Conservation (phyloP, 2,113 vertebrate genomes). For the Danionella cerebrum region DNA sequence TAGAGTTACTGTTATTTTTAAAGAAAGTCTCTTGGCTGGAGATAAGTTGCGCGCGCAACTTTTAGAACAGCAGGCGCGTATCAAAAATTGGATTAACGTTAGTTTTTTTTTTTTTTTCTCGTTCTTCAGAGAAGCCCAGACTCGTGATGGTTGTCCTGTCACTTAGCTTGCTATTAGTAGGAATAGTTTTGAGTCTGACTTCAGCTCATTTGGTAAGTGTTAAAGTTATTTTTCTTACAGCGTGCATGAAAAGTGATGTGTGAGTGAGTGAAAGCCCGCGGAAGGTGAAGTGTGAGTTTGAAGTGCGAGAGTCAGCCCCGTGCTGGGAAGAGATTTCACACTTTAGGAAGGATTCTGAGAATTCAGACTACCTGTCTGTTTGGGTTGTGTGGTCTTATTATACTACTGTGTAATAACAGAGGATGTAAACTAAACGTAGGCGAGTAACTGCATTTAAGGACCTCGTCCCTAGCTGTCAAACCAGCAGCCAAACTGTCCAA, state of each 20-base stretch:
- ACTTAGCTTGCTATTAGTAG: constrained; percentile 69
- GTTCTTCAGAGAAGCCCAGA: constrained; percentile 45
- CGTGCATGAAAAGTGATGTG: background rate
- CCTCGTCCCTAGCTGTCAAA: constrained; percentile 4
- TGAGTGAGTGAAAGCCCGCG: background rate
- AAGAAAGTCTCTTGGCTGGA: background rate
- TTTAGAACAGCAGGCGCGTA: constrained; percentile 24
- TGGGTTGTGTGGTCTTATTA: no score
- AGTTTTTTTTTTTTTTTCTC: constrained; percentile 38
- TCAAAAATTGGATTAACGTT: constrained; percentile 29
- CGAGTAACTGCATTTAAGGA: background rate
- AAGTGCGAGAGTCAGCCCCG: background rate
- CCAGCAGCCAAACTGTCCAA: constrained; percentile 4
- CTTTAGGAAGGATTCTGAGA: background rate
- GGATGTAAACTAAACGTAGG: no score
- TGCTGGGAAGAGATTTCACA: background rate
- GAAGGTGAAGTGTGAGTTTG: no score
- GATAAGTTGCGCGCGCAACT: background rate
- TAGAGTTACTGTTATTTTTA: constrained; percentile 22
- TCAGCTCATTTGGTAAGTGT: constrained; percentile 77
- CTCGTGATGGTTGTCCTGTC: constrained; percentile 81
- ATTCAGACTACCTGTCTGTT: background rate
- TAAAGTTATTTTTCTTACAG: background rate
- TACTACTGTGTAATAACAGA: no score
- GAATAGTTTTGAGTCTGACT: constrained; percentile 66